Evolutionary conservation across 2,113 vertebrate genomes (phyloP).

Genomic region (Saguinus imperator): DNA sequence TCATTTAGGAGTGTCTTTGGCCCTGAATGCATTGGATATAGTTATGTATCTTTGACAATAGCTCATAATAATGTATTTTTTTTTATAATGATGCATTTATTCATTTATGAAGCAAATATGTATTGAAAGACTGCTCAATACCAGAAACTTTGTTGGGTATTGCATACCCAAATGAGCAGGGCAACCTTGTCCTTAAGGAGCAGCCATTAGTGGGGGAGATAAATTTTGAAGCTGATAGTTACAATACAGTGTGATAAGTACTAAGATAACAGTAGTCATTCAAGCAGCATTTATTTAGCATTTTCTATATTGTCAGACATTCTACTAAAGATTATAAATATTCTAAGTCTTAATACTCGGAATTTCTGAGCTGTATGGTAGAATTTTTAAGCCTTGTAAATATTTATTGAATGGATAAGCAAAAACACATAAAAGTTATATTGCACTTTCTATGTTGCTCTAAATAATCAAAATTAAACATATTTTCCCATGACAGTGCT

Average conservation of each 20-base stretch:
- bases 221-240: neutral
- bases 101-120: neutral
- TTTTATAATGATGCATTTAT: neutral
- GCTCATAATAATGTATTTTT: neutral
- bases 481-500: neutral
- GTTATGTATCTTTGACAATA: neutral
- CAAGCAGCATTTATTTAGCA: neutral
- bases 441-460: too few relatives aligned
- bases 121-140: accelerated
- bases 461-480: neutral
- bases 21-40: neutral
- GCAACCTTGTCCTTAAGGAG: neutral
- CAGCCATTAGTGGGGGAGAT: neutral
- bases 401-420: neutral
- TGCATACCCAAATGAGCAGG: neutral
- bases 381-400: neutral
- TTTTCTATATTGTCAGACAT: neutral
- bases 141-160: neutral
- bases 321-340: neutral
- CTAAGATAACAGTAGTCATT: neutral
- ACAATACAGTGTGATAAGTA: neutral
- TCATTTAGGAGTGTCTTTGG: neutral
- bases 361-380: neutral
- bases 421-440: neutral
- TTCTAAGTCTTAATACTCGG: neutral